Evolutionary conservation across 2,888 invertebrate species (phyloP).

Genomic region (Blera fallax): DNA sequence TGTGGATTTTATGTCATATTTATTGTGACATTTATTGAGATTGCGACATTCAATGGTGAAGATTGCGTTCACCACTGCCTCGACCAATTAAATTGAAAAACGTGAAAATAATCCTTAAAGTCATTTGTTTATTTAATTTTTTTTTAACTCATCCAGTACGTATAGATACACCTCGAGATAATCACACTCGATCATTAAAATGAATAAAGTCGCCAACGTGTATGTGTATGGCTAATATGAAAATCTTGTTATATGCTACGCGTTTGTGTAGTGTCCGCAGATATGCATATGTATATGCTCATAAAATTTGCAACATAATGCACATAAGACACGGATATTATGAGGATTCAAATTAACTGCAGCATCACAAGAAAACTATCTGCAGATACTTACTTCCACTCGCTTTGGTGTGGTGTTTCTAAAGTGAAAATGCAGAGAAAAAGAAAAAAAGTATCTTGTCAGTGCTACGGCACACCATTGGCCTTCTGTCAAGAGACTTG

Average conservation of each 20-base stretch:
- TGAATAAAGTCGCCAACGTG: background rate
- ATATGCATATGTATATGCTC: constrained; percentile 15
- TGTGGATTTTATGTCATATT: constrained; percentile 59
- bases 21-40: constrained; percentile 51
- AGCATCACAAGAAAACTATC: constrained; percentile 25
- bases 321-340: constrained; percentile 67
- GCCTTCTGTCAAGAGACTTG: constrained; percentile 76
- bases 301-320: constrained; percentile 67
- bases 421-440: background rate
- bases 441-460: constrained; percentile 35
- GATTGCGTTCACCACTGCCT: constrained; percentile 11
- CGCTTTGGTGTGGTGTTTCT: background rate
- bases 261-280: constrained; percentile 5
- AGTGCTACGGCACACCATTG: constrained; percentile 31
- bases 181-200: constrained; percentile 51
- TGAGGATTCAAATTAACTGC: constrained; percentile 57
- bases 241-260: constrained; percentile 57
- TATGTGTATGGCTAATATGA: constrained; percentile 29
- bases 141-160: background rate
- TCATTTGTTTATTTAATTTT: constrained; percentile 38
- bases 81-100: constrained; percentile 62
- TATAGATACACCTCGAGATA: constrained; percentile 24
- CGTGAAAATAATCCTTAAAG: constrained; percentile 48
- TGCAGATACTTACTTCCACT: constrained; percentile 9
- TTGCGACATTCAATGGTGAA: constrained; percentile 31